These are phyloP conservation scores for Oscheius sp. DNA, from an alignment of 2,888 invertebrate genomes.

Conservation along the genomic window DNA sequence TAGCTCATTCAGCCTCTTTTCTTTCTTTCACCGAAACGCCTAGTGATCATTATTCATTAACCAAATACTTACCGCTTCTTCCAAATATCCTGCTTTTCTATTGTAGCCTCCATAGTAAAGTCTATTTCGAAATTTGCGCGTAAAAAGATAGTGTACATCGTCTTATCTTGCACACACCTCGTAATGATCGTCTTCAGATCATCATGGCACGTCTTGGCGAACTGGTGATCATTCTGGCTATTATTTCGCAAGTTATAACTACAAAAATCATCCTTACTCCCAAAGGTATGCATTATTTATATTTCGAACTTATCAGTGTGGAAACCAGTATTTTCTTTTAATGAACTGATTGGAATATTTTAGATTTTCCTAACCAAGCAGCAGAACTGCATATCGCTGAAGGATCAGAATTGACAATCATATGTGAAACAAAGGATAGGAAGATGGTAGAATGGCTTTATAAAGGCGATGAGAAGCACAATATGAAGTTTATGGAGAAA, in stretches of 20 bases:
- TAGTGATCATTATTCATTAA: no score
- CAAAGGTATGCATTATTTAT: constrained; percentile 1
- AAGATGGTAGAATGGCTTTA: not conserved
- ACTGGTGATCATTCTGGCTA: not conserved
- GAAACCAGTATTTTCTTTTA: not conserved
- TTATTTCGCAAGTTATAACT: not conserved
- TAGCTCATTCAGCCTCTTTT: no score
- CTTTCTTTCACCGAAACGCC: no score
- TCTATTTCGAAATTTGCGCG: no score
- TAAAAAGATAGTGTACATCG: no score
- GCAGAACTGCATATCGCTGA: not conserved
- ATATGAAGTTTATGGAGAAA: no score
- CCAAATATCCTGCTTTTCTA: no score
- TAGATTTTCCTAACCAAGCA: not conserved
- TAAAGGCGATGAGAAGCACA: constrained; percentile 1
- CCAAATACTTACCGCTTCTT: no score
- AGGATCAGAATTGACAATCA: constrained; percentile 17
- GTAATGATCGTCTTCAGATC: not conserved
- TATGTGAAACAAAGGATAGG: not conserved
- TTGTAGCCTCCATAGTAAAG: no score
- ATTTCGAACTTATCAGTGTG: not conserved
- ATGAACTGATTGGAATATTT: not conserved
- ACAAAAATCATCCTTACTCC: constrained; percentile 6
- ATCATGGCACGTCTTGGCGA: not conserved
- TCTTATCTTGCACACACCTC: not conserved